phyloP scores from a whole-genome alignment of 2,797 vertebrate species.

The Rhadinocentrus ornatus region DNA sequence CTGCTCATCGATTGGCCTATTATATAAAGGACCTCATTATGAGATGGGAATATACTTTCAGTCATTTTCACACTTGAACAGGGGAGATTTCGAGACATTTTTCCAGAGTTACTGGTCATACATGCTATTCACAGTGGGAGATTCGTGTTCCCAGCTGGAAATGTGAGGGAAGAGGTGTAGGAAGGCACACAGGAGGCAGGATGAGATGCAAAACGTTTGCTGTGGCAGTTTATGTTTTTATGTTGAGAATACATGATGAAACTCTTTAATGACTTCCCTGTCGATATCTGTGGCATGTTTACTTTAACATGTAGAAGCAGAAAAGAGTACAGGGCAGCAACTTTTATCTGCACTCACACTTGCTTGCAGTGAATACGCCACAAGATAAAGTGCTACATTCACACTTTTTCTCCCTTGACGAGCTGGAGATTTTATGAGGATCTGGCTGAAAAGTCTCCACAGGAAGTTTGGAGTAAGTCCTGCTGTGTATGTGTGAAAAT shows the following conservation, averaged over 20 bases:
- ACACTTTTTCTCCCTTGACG: background rate
- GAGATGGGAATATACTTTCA: background rate
- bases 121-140: background rate
- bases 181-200: background rate
- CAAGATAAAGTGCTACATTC: background rate
- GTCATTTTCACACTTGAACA: background rate
- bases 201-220: background rate
- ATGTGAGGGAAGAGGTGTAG: background rate
- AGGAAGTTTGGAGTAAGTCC: background rate
- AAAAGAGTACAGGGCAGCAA: background rate
- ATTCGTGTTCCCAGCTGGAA: background rate
- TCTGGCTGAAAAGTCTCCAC: background rate
- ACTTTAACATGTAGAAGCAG: background rate
- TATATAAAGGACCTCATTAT: background rate
- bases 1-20: background rate
- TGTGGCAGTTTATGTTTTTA: background rate
- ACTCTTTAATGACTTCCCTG: background rate
- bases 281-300: background rate
- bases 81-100: background rate
- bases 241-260: background rate
- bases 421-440: background rate
- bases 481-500: background rate
- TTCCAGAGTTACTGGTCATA: background rate
- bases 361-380: background rate
- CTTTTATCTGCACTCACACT: background rate